These are phyloP conservation scores for Heteromurus nitidus DNA, from an alignment of 2,888 invertebrate species.

Conservation along the genomic window DNA sequence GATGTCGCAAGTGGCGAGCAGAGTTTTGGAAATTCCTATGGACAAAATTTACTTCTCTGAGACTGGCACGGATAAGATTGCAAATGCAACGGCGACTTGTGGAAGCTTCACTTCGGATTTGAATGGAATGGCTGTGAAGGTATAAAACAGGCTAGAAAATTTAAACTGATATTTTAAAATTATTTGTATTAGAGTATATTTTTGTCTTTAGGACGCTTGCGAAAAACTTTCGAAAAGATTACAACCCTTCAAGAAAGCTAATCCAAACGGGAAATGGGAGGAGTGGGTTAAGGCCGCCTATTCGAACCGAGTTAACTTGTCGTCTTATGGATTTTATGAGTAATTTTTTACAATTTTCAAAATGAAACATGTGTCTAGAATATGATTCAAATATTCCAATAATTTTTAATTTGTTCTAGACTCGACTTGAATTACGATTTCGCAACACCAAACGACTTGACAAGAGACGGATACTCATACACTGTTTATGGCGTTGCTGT, in stretches of 20 bases:
- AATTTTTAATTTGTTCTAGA: conserved; percentile 74
- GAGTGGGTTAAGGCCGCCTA: conserved; percentile 88
- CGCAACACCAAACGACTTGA: conserved; percentile 32
- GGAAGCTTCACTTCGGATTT: conserved; percentile 92
- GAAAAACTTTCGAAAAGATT: conserved; percentile 84
- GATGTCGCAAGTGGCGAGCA: conserved; percentile 89
- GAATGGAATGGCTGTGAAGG: conserved; percentile 90
- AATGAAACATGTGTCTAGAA: background rate
- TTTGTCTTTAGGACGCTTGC: conserved; percentile 83
- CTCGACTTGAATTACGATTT: conserved; percentile 59
- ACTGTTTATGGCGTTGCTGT: conserved; percentile 90
- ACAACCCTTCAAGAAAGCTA: conserved; percentile 83
- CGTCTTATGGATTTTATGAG: conserved; percentile 87
- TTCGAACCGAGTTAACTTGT: conserved; percentile 84
- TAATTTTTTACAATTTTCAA: conserved; percentile 67
- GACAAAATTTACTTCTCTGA: conserved; percentile 88
- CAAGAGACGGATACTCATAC: conserved; percentile 82
- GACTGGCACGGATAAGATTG: conserved; percentile 92
- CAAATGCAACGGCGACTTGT: conserved; percentile 90
- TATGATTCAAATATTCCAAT: background rate
- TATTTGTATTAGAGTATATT: conserved; percentile 29
- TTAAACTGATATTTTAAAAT: background rate
- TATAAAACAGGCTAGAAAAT: background rate
- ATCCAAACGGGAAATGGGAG: conserved; percentile 89
- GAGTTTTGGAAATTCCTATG: conserved; percentile 82